Evolutionary conservation across 1,140 invertebrate genomes (phyloP), one percentile per base, ranked within the genome.

Genomic region (Leptopilina boulardi): DNA sequence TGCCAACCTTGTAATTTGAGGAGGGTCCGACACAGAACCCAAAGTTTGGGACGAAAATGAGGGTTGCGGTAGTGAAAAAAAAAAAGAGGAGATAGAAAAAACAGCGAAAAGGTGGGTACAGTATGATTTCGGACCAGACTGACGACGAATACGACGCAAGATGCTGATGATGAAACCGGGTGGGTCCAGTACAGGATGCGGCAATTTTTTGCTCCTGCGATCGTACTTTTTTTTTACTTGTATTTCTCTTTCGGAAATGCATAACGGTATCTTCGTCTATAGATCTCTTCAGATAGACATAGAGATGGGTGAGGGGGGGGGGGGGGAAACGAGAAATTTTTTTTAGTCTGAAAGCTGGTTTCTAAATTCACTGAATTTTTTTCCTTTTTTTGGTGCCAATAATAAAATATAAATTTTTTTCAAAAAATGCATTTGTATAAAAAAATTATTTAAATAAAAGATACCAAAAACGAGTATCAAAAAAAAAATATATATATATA

Each of bases 251-350:
- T 77, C 73, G 82, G 87, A 88, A 88, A 87, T 86, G 79, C 82
- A 80, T 88, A 90, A 88, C 88, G 87, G 88, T 84, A 89, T 76
- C 79, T 78, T 74, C 47, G 23, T 70, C 74, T 72, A 38, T 56
- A 77, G 41, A 38, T 19, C 47, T 56, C 47, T 56, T 34, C 23
- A 21, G 44, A 66, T 66, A 66, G 23, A 66, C 11, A 21, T 66
- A 30, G 47, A 34, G 47, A 9, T 54, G 47, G 19, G 51, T n/a
- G n/a, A n/a, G n/a, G n/a, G n/a, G n/a, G n/a, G n/a, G n/a, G 10
- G 19, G 2, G 54, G 54, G 21, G 54, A 56, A 21, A 11, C 5
- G 26, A 66, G 59, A 15, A 66, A 18, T 18, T n/a, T 18, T 51
- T 47, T 47, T 47, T 51, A 47, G 34, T 38, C 9, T 1, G 18